Conservation (phyloP, 2,888 invertebrate species). For the Drosophila seclusa region DNA sequence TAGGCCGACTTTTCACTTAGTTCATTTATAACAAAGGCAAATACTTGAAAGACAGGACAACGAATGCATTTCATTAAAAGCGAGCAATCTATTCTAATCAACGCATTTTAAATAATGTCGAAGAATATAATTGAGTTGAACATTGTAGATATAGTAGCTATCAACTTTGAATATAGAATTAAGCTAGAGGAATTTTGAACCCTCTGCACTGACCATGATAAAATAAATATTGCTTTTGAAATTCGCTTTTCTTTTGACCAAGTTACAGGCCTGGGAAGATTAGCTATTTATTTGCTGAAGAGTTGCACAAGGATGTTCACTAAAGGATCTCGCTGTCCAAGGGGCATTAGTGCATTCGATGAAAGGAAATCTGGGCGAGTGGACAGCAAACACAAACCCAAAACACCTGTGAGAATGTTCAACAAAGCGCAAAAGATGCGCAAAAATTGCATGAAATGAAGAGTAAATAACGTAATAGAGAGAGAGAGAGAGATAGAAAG, state of each 20-base stretch:
- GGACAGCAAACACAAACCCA: slow-evolving; percentile 68
- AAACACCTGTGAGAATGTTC: slow-evolving; percentile 75
- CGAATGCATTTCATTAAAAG: slow-evolving; percentile 12
- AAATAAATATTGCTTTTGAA: neutral
- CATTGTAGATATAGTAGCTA: neutral
- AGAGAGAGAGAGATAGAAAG: neutral
- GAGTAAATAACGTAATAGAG: slow-evolving; percentile 42
- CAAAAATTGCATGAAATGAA: slow-evolving; percentile 72
- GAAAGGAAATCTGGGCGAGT: slow-evolving; percentile 42
- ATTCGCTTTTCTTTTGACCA: neutral
- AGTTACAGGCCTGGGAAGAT: slow-evolving; percentile 15
- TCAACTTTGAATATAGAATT: too few species aligned
- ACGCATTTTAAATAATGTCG: slow-evolving; percentile 8
- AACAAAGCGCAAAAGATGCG: slow-evolving; percentile 70
- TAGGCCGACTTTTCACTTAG: slow-evolving; percentile 59
- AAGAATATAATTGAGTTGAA: slow-evolving; percentile 1
- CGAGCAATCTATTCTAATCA: slow-evolving; percentile 44
- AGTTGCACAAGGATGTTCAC: neutral
- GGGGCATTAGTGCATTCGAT: slow-evolving; percentile 11
- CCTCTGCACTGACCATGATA: neutral
- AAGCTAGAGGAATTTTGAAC: too few species aligned
- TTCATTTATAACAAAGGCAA: slow-evolving; percentile 52
- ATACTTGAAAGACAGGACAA: neutral
- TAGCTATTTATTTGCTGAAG: neutral
- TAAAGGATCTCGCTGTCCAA: neutral